phyloP scores from a whole-genome alignment of 2,888 invertebrate species.

The Thymelicus sylvestris region DNA sequence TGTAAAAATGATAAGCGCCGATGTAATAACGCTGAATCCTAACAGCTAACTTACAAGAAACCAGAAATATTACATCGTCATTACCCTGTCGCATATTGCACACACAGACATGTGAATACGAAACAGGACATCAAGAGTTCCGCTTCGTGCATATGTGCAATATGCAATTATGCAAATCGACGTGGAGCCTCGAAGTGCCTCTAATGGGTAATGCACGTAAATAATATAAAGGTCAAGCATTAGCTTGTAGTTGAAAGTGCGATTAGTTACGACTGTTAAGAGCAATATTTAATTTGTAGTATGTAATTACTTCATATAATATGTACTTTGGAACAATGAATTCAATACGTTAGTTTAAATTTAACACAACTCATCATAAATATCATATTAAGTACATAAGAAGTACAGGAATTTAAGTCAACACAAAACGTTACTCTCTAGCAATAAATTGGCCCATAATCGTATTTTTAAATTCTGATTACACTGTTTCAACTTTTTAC shows the following conservation, averaged over 20 bases:
- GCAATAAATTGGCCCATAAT: no score
- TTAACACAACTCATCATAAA: no score
- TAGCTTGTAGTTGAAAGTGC: slow-evolving; percentile 32
- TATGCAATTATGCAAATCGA: slow-evolving; percentile 49
- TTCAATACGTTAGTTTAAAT: neutral
- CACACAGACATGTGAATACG: slow-evolving; percentile 23
- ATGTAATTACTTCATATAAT: slow-evolving; percentile 12
- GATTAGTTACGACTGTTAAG: slow-evolving; percentile 21
- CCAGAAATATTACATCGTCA: slow-evolving; percentile 15
- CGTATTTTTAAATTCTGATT: no score
- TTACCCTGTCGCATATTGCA: slow-evolving; percentile 11
- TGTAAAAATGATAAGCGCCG: slow-evolving; percentile 3
- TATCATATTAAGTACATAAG: no score
- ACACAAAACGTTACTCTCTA: no score
- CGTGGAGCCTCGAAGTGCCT: slow-evolving; percentile 41
- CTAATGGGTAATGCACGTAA: slow-evolving; percentile 46
- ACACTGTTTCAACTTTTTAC: no score
- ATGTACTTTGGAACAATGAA: neutral
- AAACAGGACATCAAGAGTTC: slow-evolving; percentile 41
- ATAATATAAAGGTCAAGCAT: slow-evolving; percentile 45
- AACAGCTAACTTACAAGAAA: slow-evolving; percentile 1
- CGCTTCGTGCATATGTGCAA: slow-evolving; percentile 42
- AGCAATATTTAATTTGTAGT: slow-evolving; percentile 18
- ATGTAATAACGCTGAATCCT: neutral
- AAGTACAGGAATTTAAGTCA: no score